Evolutionary conservation across 2,797 vertebrate genomes (phyloP), one percentile per base, ranked within the genome.

Genomic region (Danionella dracula): DNA sequence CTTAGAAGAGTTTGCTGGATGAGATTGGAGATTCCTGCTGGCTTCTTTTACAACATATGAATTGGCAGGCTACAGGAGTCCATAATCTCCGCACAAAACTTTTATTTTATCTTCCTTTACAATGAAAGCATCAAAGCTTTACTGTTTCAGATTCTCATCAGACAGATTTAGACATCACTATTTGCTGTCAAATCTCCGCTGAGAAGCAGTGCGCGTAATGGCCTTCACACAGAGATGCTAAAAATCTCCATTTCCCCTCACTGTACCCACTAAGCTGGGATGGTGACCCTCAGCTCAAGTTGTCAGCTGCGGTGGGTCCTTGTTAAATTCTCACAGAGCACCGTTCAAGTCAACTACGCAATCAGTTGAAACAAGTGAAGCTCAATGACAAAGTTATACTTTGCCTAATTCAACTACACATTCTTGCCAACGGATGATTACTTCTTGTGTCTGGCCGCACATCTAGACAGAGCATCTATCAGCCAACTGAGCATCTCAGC

Each of bases 41-140:
- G 87, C 86, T 88, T 81, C 82, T 86, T 90, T 89, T 83, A 84
- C 85, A 74, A 81, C 58, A 37, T 35, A 78, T 88, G 87, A 90
- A 90, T 90, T 61, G 78, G 77, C 2, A 69, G 77, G 80, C 83
- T 82, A 86, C 85, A 84, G 88, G 87, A 89, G 88, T 86, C 86
- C 80, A 75, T 91, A 90, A 91, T 89, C 89, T 84, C 61, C 42
- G 44, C 40, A 76, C 69, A 77, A 75, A 88, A 84, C 77, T 81
- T 83, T 84, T 81, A 77, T 80, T 82, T 81, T 74, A 76, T 81
- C 82, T 76, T 51, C 51, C 50, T 74, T 76, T 74, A 82, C 84
- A 82, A 85, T 74, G 79, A 34, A 8, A 81, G 77, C 78, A 76
- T 72, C 55, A 72, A 76, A 74, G 56, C 23, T 41, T 50, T 73